phyloP scores from a whole-genome alignment of 92 coral and sea anemone species.

The Epizoanthus fatuus region DNA sequence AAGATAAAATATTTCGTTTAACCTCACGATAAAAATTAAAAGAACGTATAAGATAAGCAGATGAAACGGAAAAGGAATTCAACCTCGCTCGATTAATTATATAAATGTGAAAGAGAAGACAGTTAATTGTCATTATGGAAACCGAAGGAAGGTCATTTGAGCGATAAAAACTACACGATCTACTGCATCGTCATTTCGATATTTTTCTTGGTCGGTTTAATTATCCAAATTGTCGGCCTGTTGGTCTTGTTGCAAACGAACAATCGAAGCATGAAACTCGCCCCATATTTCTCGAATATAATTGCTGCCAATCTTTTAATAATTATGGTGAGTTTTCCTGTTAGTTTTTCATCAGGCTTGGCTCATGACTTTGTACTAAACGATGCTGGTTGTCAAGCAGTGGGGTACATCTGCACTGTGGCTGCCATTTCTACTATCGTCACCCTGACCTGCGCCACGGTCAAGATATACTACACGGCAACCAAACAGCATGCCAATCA shows the following conservation, averaged over 20 bases:
- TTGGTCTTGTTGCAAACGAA: slow-evolving; percentile 2
- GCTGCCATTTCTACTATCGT: background rate
- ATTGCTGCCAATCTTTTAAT: background rate
- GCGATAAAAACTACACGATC: background rate
- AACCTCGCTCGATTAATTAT: background rate
- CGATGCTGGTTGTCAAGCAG: slow-evolving; percentile 1
- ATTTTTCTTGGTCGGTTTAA: background rate
- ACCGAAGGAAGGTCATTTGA: background rate
- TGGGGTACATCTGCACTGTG: background rate
- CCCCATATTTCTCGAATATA: background rate
- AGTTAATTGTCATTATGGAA: background rate
- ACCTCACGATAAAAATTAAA: no score
- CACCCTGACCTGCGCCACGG: background rate
- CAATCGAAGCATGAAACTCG: slow-evolving; percentile 14
- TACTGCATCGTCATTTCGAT: background rate
- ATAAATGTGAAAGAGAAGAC: background rate
- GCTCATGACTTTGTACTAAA: background rate
- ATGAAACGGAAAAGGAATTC: background rate
- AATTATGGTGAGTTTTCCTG: background rate
- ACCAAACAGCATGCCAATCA: slow-evolving; percentile 18
- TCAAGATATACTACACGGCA: slow-evolving; percentile 13
- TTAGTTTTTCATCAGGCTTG: slow-evolving; percentile 17
- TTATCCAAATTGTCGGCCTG: background rate
- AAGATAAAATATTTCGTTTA: background rate
- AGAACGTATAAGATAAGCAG: background rate